Percentiles rank a stretch among this genome's conserved stretches.
phyloP scores from a whole-genome alignment of 53 echinoderm and acorn worm genomes.

The Hippasteria phrygiana region DNA sequence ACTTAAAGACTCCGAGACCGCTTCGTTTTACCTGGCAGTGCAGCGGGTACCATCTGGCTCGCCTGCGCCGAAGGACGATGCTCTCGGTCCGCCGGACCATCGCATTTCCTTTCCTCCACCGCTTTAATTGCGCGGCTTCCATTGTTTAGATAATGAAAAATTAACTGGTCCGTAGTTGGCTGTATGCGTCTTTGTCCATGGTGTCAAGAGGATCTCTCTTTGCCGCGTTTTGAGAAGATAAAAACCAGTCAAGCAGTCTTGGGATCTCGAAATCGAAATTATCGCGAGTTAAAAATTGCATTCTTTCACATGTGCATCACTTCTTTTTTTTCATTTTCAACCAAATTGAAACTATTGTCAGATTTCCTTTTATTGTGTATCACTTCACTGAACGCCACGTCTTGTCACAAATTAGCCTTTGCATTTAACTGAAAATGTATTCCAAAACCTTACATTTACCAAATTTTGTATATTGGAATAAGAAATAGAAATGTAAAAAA shows the following conservation, averaged over 20 bases:
- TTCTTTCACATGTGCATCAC: too few species aligned
- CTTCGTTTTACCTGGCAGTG: background rate
- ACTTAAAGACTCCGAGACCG: background rate
- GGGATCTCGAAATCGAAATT: background rate
- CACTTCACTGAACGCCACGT: too few species aligned
- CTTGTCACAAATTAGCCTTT: too few species aligned
- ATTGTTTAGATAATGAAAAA: conserved; percentile 61
- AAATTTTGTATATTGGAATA: too few species aligned
- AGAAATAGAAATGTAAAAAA: too few species aligned
- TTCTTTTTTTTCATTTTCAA: too few species aligned
- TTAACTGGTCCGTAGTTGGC: conserved; percentile 4
- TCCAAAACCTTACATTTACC: too few species aligned
- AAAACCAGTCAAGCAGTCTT: background rate
- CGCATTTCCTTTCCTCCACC: background rate
- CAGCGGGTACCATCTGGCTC: conserved; percentile 34
- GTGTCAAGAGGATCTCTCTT: background rate
- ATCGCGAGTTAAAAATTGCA: background rate
- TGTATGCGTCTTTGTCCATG: conserved; percentile 5
- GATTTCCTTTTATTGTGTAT: too few species aligned
- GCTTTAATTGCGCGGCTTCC: conserved; percentile 4
- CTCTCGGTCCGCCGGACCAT: background rate
- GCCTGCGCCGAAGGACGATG: conserved; percentile 4
- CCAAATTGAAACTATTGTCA: too few species aligned
- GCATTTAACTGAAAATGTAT: too few species aligned
- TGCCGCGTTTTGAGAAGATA: background rate